These are phyloP conservation scores for Phaenicophaeus curvirostris DNA, from an alignment of 2,797 vertebrate genomes.

Conservation along the genomic window DNA sequence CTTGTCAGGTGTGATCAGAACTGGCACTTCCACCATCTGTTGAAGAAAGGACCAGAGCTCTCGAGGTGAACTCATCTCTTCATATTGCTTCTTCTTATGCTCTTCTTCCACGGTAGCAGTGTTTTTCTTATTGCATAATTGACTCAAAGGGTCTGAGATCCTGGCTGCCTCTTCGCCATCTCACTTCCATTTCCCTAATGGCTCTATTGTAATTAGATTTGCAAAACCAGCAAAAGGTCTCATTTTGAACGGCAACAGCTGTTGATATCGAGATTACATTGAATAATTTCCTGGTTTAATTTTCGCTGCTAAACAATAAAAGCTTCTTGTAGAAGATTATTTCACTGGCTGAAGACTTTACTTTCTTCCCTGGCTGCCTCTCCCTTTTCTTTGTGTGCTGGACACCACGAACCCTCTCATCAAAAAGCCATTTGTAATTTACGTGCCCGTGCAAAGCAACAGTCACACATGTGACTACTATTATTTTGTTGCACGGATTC, in stretches of 20 bases:
- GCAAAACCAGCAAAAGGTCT: constrained; percentile 82
- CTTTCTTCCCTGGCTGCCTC: neutral
- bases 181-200: constrained; percentile 79
- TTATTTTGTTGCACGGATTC: neutral
- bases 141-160: constrained; percentile 58
- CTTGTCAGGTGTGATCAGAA: neutral
- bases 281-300: constrained; percentile 83
- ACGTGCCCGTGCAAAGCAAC: neutral
- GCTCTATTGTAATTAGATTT: constrained; percentile 81
- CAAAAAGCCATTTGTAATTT: neutral
- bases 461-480: neutral
- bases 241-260: constrained; percentile 84
- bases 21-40: neutral
- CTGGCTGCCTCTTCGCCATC: constrained; percentile 49
- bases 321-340: constrained; percentile 66
- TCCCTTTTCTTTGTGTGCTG: neutral
- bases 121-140: constrained; percentile 30
- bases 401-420: neutral
- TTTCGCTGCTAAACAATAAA: constrained; percentile 78
- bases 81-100: neutral
- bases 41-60: neutral
- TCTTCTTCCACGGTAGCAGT: neutral
- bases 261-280: constrained; percentile 82
- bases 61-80: neutral
- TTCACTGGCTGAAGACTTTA: constrained; percentile 38